Conservation (phyloP, 2,797 vertebrate genomes). For the Silurus lanzhouensis region DNA sequence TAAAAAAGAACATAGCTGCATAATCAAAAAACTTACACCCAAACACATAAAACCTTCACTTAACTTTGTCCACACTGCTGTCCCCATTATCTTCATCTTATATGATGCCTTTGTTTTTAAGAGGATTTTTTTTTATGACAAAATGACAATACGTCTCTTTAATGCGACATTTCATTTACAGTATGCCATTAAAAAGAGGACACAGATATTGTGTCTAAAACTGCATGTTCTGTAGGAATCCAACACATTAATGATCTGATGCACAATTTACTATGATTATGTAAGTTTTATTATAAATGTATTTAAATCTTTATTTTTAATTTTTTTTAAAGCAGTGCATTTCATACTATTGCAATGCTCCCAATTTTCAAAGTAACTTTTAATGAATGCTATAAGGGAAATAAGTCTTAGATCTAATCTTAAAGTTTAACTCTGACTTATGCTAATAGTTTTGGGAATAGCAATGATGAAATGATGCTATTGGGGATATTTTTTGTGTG, state of each 20-base stretch:
- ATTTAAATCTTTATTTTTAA: constrained; percentile 3
- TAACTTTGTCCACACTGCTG: background rate
- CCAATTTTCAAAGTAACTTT: constrained; percentile 8
- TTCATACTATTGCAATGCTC: constrained; percentile 8
- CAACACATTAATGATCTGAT: constrained; percentile 20
- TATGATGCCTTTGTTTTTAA: constrained; percentile 4
- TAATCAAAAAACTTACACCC: background rate
- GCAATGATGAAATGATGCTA: constrained; percentile 91
- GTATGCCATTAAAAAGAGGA: constrained; percentile 19
- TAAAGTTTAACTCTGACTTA: constrained; percentile 7
- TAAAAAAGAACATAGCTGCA: background rate
- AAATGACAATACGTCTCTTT: constrained; percentile 13
- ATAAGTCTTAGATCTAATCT: constrained; percentile 14
- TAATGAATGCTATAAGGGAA: constrained; percentile 16
- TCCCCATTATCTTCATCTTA: constrained; percentile 11
- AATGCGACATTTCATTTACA: constrained; percentile 35
- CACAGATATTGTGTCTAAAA: constrained; percentile 16
- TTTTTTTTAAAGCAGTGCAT: constrained; percentile 1
- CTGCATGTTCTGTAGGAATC: background rate
- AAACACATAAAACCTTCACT: background rate
- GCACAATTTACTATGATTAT: constrained; percentile 25
- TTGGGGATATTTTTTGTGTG: constrained; percentile 78
- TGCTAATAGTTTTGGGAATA: constrained; percentile 83
- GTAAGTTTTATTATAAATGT: constrained; percentile 27
- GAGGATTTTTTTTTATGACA: background rate